Evolutionary conservation across 2,113 vertebrate species (phyloP), one percentile per base, ranked within the genome.

Genomic region (Vulpes vulpes): DNA sequence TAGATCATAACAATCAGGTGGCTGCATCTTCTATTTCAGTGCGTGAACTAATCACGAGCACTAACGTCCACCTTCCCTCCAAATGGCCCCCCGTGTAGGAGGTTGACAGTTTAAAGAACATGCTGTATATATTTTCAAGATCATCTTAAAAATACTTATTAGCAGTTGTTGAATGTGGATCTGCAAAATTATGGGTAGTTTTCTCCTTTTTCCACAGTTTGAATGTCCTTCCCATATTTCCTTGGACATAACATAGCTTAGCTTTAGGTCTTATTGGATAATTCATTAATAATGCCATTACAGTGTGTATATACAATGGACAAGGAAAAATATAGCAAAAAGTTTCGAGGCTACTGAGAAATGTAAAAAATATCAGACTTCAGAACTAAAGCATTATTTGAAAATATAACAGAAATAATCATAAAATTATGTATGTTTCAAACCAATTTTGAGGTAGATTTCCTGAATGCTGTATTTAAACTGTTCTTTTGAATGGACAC

Each of bases 401-500:
- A 79, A 96, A 89, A 84, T 82, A 38, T 57, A 79, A 69, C 27
- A 71, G 38, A 81, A 73, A 57, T 62, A 81, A 95, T 60, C 65
- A 91, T 67, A 86, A 91, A 82, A n/a, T 57, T 88, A 82, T 51
- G 23, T 57, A 84, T 35, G 19, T 69, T 95, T 91, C 25, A 91
- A 91, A 51, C 76, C 62, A 67, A 53, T 43, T 89, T 93, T 91
- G 30, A 94, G 35, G 38, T 19, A 23, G 27, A 90, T 90, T 96
- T 96, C 81, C 65, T 35, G 32, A 67, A 67, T 20, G 49, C 2
- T 81, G 53, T 79, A 65, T 55, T 94, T 82, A 64, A 35, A 43
- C 71, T 89, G 5, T n/a, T 86, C 60, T 69, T 93, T 92, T 95
- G 57, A 90, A 95, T 55, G 65, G 64, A 81, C 64, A 84, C 8